These are phyloP conservation scores for Micromesistius poutassou DNA, from an alignment of 2,797 vertebrate genomes.

Conservation along the genomic window DNA sequence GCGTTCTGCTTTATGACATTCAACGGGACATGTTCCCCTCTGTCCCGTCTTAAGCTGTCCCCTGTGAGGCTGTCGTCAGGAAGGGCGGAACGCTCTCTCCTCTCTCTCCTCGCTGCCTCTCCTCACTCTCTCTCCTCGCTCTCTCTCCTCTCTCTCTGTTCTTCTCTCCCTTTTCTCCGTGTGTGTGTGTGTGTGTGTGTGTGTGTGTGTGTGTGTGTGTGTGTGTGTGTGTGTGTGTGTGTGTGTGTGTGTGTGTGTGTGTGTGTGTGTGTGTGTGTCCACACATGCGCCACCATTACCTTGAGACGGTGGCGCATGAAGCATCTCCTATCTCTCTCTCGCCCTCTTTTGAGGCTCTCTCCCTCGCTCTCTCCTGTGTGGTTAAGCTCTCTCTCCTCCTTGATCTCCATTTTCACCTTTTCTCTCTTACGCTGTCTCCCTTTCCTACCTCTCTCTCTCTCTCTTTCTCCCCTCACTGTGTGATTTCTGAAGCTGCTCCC, in stretches of 20 bases:
- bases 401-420: too few species aligned
- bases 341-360: conserved; percentile 23
- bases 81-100: not conserved
- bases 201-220: not conserved
- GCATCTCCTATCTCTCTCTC: conserved; percentile 30
- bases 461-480: not conserved
- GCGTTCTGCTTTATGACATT: conserved; percentile 59
- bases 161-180: conserved; percentile 3
- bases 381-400: too few species aligned
- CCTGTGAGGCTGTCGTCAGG: too few species aligned
- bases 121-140: not conserved
- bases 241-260: not conserved
- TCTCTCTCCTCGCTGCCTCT: conserved; percentile 26
- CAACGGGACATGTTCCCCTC: conserved; percentile 50
- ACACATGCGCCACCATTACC: conserved; percentile 2
- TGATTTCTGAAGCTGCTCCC: conserved; percentile 49
- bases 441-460: too few species aligned
- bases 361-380: not conserved
- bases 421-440: too few species aligned
- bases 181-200: not conserved
- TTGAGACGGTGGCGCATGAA: conserved; percentile 46
- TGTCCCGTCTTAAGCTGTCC: conserved; percentile 4
- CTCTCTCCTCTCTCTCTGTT: not conserved
- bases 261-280: not conserved
- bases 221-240: conserved; percentile 1